Evolutionary conservation across 2,113 vertebrate species (phyloP).

Genomic region (Nibea coibor): DNA sequence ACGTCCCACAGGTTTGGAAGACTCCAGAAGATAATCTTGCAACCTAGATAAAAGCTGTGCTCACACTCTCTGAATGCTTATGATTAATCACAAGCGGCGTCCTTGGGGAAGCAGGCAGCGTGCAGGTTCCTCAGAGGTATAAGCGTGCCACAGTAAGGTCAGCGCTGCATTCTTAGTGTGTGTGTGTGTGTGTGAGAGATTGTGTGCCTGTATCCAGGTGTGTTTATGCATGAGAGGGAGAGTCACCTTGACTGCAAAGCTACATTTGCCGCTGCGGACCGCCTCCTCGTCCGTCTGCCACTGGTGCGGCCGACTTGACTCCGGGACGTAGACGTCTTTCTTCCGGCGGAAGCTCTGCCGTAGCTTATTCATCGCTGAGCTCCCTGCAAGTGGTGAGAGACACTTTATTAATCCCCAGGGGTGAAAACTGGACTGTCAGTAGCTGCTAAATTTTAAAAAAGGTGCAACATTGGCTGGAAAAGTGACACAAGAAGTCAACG

Average conservation of each 20-base stretch:
- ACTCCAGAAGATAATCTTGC: conserved; percentile 15
- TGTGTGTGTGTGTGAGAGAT: conserved; percentile 3
- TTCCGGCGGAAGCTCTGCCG: conserved; percentile 99
- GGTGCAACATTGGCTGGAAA: neutral
- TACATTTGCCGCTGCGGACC: conserved; percentile 96
- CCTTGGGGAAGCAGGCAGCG: conserved; percentile 44
- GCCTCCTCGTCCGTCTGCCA: conserved; percentile 99
- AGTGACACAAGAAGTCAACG: neutral
- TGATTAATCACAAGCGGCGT: conserved; percentile 66
- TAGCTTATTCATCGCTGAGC: conserved; percentile 97
- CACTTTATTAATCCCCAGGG: conserved; percentile 19
- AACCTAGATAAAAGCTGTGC: conserved; percentile 56
- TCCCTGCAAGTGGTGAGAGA: conserved; percentile 74
- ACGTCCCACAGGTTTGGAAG: conserved; percentile 34
- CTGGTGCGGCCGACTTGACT: conserved; percentile 98
- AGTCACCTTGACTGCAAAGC: conserved; percentile 98
- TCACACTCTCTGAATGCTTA: conserved; percentile 42
- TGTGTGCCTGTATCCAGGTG: conserved; percentile 9
- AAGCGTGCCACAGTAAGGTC: conserved; percentile 13
- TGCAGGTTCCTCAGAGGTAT: conserved; percentile 30
- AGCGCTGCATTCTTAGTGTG: neutral
- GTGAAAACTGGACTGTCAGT: conserved; percentile 12
- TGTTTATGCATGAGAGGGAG: conserved; percentile 29
- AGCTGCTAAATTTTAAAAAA: neutral
- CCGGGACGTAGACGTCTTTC: conserved; percentile 98